Conservation (phyloP, 2,888 invertebrate genomes). For the Sarcophaga caerulescens region DNA sequence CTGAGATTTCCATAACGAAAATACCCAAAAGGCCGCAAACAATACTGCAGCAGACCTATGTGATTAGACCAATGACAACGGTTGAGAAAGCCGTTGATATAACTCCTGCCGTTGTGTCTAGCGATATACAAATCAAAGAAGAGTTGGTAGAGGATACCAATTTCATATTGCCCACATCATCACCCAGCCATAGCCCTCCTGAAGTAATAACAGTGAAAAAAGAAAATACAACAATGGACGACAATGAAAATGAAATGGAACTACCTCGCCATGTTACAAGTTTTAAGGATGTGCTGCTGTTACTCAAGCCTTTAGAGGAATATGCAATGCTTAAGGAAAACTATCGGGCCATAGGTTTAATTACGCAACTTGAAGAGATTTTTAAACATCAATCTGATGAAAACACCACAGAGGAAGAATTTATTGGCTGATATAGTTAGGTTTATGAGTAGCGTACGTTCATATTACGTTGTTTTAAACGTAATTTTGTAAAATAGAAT, state of each 20-base stretch:
- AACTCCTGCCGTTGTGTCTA: not conserved
- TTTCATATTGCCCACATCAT: slow-evolving; percentile 38
- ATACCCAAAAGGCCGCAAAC: not conserved
- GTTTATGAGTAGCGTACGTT: not conserved
- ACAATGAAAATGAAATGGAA: slow-evolving; percentile 58
- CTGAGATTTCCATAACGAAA: not conserved
- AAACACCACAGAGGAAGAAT: slow-evolving; percentile 40
- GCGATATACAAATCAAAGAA: slow-evolving; percentile 22
- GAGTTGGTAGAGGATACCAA: slow-evolving; percentile 20
- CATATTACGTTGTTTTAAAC: slow-evolving; percentile 65
- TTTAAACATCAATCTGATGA: slow-evolving; percentile 71
- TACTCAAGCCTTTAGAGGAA: slow-evolving; percentile 78
- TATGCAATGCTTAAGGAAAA: slow-evolving; percentile 78
- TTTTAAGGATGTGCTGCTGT: slow-evolving; percentile 76
- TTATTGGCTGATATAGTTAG: slow-evolving; percentile 26
- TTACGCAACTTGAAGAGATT: slow-evolving; percentile 77
- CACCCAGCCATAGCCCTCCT: not conserved
- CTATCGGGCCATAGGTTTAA: slow-evolving; percentile 78
- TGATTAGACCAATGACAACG: too few species aligned
- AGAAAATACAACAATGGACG: slow-evolving; percentile 35
- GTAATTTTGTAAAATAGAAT: slow-evolving; percentile 34
- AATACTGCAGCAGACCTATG: too few species aligned
- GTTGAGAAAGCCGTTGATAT: not conserved
- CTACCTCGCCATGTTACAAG: slow-evolving; percentile 72
- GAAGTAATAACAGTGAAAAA: slow-evolving; percentile 3